Conservation (phyloP, 2,113 vertebrate genomes). For the Larimichthys polyactis region DNA sequence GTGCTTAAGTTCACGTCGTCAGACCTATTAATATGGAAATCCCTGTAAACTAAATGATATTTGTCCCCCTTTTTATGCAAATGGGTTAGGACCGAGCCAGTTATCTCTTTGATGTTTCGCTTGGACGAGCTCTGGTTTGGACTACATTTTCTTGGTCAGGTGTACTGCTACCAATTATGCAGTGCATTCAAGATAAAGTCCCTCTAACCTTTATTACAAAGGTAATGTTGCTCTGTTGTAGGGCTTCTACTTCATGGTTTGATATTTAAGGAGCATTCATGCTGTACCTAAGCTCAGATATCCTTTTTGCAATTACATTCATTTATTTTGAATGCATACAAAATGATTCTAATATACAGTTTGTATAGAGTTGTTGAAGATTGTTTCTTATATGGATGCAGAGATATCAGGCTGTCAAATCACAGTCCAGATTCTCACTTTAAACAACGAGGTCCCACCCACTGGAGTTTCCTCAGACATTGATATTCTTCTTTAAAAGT, state of each 20-base stretch:
- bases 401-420: not conserved
- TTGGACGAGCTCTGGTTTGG: slow-evolving; percentile 44
- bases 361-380: not conserved
- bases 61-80: slow-evolving; percentile 65
- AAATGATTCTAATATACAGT: not conserved
- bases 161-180: slow-evolving; percentile 44
- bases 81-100: slow-evolving; percentile 41
- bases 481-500: not conserved
- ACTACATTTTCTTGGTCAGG: slow-evolving; percentile 27
- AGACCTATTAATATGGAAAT: slow-evolving; percentile 75
- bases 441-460: not conserved
- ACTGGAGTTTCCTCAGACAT: not conserved
- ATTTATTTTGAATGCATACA: not conserved
- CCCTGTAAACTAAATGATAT: slow-evolving; percentile 71
- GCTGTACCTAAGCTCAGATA: slow-evolving; percentile 2
- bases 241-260: not conserved
- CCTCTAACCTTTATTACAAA: slow-evolving; percentile 35
- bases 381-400: not conserved
- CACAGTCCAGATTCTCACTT: not conserved
- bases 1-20: slow-evolving; percentile 62
- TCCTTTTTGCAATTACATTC: slow-evolving; percentile 2
- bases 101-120: slow-evolving; percentile 63
- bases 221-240: slow-evolving; percentile 29
- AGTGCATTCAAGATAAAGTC: slow-evolving; percentile 36
- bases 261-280: slow-evolving; percentile 13